Percentiles rank a stretch among this genome's conserved stretches.
phyloP scores from a whole-genome alignment of 2,113 vertebrate genomes.

The Sterrhoptilus dennistouni region DNA sequence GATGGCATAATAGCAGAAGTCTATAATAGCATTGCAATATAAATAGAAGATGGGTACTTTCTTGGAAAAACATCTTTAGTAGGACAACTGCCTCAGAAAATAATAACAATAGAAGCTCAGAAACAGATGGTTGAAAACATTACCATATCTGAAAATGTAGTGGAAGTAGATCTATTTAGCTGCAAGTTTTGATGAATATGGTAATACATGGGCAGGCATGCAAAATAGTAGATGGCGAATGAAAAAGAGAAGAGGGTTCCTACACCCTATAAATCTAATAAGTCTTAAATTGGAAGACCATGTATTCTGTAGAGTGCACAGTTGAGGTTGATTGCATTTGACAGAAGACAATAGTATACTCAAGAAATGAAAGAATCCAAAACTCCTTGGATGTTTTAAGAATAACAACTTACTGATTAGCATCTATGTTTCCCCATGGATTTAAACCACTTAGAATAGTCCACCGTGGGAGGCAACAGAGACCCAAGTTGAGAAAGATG shows the following conservation, averaged over 20 bases:
- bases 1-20: neutral
- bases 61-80: neutral
- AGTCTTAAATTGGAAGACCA: neutral
- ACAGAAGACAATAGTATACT: neutral
- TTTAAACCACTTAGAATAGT: neutral
- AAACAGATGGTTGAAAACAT: neutral
- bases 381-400: neutral
- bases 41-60: neutral
- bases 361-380: neutral
- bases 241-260: neutral
- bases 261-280: neutral
- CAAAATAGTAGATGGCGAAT: neutral
- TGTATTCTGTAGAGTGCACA: rapidly evolving
- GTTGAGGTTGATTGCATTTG: neutral
- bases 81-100: neutral
- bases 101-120: neutral
- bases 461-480: neutral
- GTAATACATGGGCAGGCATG: neutral
- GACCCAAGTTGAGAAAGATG: neutral
- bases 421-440: neutral
- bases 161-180: neutral
- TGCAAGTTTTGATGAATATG: neutral
- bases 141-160: neutral
- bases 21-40: neutral
- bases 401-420: neutral